phyloP scores from a whole-genome alignment of 2,797 vertebrate species.

The Sternarchorhynchus goeldii region DNA sequence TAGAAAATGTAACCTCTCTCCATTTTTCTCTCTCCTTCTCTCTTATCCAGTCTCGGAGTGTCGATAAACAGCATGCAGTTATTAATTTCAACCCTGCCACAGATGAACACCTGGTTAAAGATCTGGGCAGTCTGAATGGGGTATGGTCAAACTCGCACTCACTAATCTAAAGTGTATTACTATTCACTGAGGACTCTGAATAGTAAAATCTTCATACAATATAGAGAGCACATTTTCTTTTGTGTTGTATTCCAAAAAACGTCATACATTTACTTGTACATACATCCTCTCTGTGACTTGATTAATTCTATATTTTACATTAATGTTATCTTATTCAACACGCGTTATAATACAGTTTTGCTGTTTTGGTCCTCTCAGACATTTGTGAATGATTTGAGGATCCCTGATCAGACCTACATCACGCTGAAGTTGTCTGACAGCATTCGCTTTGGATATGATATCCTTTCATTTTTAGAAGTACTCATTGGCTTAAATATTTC shows the following conservation, averaged over 20 bases:
- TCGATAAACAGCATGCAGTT: constrained; percentile 95
- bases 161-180: no score
- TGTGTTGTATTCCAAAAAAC: no score
- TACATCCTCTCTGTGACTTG: constrained; percentile 1
- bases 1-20: neutral
- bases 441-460: constrained; percentile 97
- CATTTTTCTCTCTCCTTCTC: constrained; percentile 12
- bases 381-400: constrained; percentile 93
- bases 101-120: constrained; percentile 93
- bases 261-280: no score
- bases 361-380: constrained; percentile 73
- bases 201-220: no score
- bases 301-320: neutral
- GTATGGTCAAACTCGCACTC: constrained; percentile 70
- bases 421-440: constrained; percentile 89
- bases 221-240: no score
- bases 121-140: constrained; percentile 93
- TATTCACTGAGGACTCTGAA: no score
- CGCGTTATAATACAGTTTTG: neutral
- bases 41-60: constrained; percentile 86
- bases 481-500: neutral
- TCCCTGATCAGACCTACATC: constrained; percentile 97
- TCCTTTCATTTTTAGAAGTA: constrained; percentile 73
- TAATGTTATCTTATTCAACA: neutral
- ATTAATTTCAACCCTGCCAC: constrained; percentile 92